Evolutionary conservation across 2,113 vertebrate genomes (phyloP).

Genomic region (Eubucco bourcierii): DNA sequence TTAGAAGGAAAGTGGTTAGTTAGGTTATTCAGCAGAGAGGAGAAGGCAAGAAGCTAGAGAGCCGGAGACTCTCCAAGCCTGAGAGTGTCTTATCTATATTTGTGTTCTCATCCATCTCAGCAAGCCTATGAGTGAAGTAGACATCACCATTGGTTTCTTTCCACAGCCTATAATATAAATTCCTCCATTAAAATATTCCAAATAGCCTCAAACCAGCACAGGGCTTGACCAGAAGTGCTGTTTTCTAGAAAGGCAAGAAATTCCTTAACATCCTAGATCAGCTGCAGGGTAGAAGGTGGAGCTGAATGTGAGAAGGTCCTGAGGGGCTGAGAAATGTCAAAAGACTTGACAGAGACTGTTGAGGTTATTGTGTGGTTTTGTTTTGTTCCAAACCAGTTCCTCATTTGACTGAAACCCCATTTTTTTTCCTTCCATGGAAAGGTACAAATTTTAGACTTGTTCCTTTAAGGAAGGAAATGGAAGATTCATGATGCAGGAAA

Average conservation of each 20-base stretch:
- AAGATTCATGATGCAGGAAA: neutral
- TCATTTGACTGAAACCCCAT: neutral
- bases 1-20: no score
- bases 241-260: neutral
- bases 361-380: neutral
- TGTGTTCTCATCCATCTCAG: no score
- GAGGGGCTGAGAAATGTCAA: neutral
- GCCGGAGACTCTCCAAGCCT: no score
- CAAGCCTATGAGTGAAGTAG: no score
- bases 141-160: no score
- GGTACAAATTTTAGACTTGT: neutral
- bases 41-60: no score
- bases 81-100: no score
- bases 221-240: neutral
- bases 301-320: accelerated
- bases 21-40: no score
- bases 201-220: no score
- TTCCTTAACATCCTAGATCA: neutral
- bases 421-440: neutral
- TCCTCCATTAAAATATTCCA: no score
- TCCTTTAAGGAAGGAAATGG: neutral
- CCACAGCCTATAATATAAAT: no score
- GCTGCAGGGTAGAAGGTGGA: neutral
- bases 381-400: neutral
- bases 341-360: neutral